These are phyloP conservation scores for Vollenhovia emeryi DNA, from an alignment of 1,140 invertebrate species.

Conservation along the genomic window DNA sequence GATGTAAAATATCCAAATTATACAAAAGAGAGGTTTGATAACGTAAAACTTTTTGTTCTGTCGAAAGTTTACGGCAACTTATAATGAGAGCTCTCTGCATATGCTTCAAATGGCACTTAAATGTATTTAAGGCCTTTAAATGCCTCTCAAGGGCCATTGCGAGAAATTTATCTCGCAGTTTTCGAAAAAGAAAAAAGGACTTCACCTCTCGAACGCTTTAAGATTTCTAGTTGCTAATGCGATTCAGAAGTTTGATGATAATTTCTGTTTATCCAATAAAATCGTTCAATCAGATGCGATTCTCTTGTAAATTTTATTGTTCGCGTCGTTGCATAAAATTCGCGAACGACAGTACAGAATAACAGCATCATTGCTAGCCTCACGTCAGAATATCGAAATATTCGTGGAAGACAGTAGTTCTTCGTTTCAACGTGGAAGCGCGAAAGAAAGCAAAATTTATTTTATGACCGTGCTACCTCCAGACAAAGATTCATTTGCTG, in stretches of 20 bases:
- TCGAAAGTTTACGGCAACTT: slow-evolving; percentile 34
- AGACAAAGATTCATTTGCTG: slow-evolving; percentile 41
- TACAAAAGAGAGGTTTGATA: background rate
- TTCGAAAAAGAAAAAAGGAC: background rate
- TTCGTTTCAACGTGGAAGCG: slow-evolving; percentile 35
- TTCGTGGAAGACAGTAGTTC: background rate
- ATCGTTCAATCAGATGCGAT: background rate
- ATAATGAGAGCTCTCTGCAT: slow-evolving; percentile 44
- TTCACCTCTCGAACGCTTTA: slow-evolving; percentile 1
- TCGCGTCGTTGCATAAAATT: background rate
- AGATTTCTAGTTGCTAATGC: background rate
- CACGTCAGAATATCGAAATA: background rate
- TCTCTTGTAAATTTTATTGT: background rate
- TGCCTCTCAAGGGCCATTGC: background rate
- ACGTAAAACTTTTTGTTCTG: background rate
- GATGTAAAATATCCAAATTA: background rate
- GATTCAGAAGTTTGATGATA: slow-evolving; percentile 4
- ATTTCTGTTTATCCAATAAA: background rate
- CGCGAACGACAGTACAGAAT: background rate
- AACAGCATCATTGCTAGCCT: background rate
- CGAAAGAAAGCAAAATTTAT: slow-evolving; percentile 54
- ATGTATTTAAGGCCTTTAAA: slow-evolving; percentile 25
- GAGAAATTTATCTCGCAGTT: slow-evolving; percentile 31
- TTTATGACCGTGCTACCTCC: slow-evolving; percentile 5
- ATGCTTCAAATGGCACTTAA: slow-evolving; percentile 38